Percentiles rank a stretch among this genome's conserved stretches.
These are phyloP conservation scores for Setophaga petechia DNA, from an alignment of 2,113 vertebrate genomes.

Conservation along the genomic window DNA sequence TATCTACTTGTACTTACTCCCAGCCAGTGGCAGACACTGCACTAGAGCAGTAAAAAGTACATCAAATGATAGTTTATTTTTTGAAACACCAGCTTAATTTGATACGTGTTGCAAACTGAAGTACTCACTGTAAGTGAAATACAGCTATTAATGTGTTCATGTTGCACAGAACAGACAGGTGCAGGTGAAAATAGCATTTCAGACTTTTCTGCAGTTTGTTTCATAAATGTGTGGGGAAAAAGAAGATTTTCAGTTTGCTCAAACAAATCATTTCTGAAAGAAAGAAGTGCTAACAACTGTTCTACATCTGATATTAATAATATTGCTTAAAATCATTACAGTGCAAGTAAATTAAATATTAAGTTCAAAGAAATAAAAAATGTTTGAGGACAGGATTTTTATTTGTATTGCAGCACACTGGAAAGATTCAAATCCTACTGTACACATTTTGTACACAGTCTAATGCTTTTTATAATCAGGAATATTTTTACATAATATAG, in stretches of 20 bases:
- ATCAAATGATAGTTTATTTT: not conserved
- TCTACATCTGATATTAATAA: not conserved
- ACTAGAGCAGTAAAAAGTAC: not conserved
- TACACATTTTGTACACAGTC: not conserved
- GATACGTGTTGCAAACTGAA: not conserved
- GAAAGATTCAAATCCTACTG: not conserved
- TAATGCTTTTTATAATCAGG: not conserved
- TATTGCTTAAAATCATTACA: not conserved
- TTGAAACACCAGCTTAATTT: not conserved
- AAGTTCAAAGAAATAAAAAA: not conserved
- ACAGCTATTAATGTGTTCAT: not conserved
- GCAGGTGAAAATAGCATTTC: not conserved
- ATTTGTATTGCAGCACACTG: not conserved
- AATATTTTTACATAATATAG: not conserved
- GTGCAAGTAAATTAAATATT: not conserved
- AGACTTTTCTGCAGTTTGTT: not conserved
- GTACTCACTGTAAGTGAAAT: not conserved
- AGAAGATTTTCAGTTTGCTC: not conserved
- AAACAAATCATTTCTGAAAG: not conserved
- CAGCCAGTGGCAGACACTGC: not conserved
- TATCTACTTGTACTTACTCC: not conserved
- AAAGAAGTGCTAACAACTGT: not conserved
- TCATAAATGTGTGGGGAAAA: not conserved
- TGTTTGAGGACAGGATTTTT: not conserved
- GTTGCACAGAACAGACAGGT: not conserved